phyloP scores from a whole-genome alignment of 2,113 vertebrate species.

The Nothoprocta perdicaria region DNA sequence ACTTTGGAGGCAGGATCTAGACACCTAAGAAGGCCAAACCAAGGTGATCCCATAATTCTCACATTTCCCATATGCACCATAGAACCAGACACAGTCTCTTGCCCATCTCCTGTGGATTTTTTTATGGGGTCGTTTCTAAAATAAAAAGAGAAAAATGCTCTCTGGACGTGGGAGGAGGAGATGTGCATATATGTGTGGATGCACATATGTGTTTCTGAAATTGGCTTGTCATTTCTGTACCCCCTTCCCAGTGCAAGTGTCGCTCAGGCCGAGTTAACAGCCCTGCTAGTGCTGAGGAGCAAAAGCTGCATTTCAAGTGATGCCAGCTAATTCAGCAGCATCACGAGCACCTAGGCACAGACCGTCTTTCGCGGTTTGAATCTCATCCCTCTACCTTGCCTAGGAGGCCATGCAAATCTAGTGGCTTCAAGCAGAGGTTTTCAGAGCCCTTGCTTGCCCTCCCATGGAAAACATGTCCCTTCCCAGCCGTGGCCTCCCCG shows the following conservation, averaged over 20 bases:
- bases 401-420: neutral
- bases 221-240: constrained; percentile 15
- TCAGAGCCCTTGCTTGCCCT: neutral
- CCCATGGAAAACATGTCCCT: neutral
- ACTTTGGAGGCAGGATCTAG: neutral
- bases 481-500: accelerated
- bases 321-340: neutral
- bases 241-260: constrained; percentile 39
- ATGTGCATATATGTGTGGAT: neutral
- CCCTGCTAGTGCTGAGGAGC: neutral
- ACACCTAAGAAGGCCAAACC: neutral
- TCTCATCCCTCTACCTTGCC: neutral
- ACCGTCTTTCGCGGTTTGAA: neutral
- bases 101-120: neutral
- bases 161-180: neutral
- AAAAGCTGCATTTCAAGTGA: neutral
- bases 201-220: constrained; percentile 24
- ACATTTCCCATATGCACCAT: neutral
- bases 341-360: neutral
- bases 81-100: neutral
- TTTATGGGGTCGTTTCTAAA: neutral
- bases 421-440: neutral
- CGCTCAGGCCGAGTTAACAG: neutral
- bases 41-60: neutral
- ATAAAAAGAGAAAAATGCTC: neutral